Evolutionary conservation across 1,140 invertebrate genomes (phyloP), one percentile per base, ranked within the genome.

Genomic region (Plodia interpunctella): DNA sequence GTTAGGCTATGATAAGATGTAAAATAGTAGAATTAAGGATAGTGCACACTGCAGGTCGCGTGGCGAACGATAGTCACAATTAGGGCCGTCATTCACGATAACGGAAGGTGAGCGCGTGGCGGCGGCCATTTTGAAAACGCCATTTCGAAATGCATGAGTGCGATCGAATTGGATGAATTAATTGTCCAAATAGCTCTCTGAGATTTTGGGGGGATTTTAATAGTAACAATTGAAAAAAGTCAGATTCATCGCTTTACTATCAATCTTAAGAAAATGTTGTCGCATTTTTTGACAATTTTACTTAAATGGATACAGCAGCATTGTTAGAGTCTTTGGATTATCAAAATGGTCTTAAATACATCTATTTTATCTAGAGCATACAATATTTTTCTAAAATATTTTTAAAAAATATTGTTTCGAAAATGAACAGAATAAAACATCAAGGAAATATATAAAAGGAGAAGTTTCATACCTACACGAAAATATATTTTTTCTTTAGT

Each of bases 151-250:
- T 74, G 70, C 73, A 77, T 63, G 62, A 74, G 62, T 82, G 68
- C 58, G 66, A 76, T 80, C 77, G 76, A 83, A 85, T 83, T 78
- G 72, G 62, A 61, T 54, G 65, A 76, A 73, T 73, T 83, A 78
- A 83, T 83, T 78, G 76, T 70, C 71, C 60, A 62, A 72, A 72
- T 69, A 58, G 66, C 15, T 44, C 38, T 44, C 1, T 15, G n/a
- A 44, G 68, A 75, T 75, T 72, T 80, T 70, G 67, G 75, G 69
- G 58, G 38, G 62, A 55, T 61, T 62, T 66, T 63, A 51, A 58
- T 49, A 8, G 54, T 9, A 18, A 6, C 8, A 19, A 38, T 35
- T 10, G 10, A 20, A 55, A 28, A 55, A 55, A 20, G 30, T 28
- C 3, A 9, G 18, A 35, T 5, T 38, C 17, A 44, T 55, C 17